Percentiles rank a stretch among this genome's conserved stretches.
These are phyloP conservation scores for Chiloscyllium plagiosum DNA, from an alignment of 2,113 vertebrate species.

Conservation along the genomic window DNA sequence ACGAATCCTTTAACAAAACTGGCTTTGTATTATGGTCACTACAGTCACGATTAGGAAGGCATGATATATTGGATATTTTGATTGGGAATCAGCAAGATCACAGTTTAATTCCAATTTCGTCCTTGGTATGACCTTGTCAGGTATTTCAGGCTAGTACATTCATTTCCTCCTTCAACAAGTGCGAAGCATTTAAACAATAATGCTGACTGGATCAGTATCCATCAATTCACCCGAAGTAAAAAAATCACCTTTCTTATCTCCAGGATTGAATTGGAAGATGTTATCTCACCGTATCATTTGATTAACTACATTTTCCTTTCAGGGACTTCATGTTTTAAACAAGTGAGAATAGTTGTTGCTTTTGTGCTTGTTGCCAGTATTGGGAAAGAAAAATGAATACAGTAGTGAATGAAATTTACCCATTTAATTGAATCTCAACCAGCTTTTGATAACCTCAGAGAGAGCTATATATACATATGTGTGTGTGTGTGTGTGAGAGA, in stretches of 20 bases:
- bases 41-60: not conserved
- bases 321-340: not conserved
- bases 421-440: not conserved
- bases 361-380: not conserved
- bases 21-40: not conserved
- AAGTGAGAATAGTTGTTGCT: not conserved
- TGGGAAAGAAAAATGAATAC: not conserved
- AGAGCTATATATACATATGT: not conserved
- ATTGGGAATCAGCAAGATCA: not conserved
- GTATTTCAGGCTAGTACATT: not conserved
- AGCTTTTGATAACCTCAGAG: not conserved
- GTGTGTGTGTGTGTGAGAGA: not conserved
- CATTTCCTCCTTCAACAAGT: not conserved
- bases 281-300: constrained; percentile 12
- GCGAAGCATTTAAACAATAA: not conserved
- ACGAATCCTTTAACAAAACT: not conserved
- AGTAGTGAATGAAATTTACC: not conserved
- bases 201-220: not conserved
- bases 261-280: not conserved
- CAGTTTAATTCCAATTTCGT: constrained; percentile 22
- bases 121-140: constrained; percentile 27
- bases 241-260: not conserved
- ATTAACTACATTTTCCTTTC: constrained; percentile 25
- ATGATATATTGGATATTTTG: constrained; percentile 17
- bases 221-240: constrained; percentile 13